Conservation (phyloP, 2,797 vertebrate species). For the Myioborus miniatus region DNA sequence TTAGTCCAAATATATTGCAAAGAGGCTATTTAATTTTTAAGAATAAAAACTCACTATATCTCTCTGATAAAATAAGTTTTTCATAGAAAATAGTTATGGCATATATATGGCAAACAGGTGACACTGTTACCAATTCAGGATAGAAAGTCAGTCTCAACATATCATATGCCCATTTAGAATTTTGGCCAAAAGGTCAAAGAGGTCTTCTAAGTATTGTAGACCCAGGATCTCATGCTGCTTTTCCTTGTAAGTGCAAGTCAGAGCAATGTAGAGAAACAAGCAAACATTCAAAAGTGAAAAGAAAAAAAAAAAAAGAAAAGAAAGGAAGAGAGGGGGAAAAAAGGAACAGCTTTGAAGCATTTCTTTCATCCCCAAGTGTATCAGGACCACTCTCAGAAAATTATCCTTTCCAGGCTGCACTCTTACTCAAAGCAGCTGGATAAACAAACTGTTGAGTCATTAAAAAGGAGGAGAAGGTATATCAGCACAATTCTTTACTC, state of each 20-base stretch:
- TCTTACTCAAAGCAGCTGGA: not conserved
- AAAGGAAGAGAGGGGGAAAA: accelerated
- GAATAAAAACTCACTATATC: not conserved
- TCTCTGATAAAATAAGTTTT: not conserved
- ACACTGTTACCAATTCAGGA: not conserved
- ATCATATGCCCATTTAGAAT: not conserved
- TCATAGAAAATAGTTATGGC: not conserved
- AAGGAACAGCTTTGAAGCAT: not conserved
- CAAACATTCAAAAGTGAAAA: not conserved
- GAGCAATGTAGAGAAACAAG: not conserved
- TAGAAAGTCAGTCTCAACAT: not conserved
- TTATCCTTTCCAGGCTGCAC: not conserved
- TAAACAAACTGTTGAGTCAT: not conserved
- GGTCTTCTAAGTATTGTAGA: not conserved
- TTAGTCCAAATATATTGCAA: not conserved
- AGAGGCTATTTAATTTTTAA: not conserved
- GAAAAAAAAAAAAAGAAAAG: no score
- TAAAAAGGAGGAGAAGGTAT: not conserved
- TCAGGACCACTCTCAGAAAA: not conserved
- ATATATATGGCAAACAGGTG: not conserved
- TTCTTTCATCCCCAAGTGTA: not conserved
- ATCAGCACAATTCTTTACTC: not conserved
- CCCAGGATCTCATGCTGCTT: not conserved
- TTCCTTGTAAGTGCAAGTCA: not conserved
- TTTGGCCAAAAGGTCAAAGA: not conserved